phyloP scores from a whole-genome alignment of 1,140 invertebrate species.

The Drosophila funebris region DNA sequence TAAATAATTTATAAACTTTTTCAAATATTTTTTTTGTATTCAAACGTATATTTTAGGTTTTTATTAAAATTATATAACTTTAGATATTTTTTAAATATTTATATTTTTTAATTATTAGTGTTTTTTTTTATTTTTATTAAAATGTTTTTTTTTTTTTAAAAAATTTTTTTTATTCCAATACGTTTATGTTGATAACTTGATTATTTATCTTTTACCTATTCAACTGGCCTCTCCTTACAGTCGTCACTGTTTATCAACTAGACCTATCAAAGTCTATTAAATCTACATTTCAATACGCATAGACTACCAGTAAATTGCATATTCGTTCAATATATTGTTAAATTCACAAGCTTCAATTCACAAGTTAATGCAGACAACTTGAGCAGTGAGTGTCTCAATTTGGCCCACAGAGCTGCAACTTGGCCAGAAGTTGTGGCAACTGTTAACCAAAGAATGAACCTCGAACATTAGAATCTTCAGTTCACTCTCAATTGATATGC shows the following conservation, averaged over 20 bases:
- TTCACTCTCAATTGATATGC: conserved; percentile 12
- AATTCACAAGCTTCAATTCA: background rate
- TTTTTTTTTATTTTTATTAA: background rate
- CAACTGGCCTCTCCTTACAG: too few species aligned
- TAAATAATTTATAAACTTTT: too few species aligned
- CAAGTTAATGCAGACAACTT: background rate
- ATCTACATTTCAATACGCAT: background rate
- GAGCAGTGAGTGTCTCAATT: background rate
- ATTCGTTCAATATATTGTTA: background rate
- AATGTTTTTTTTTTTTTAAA: background rate
- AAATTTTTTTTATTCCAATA: background rate
- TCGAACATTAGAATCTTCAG: background rate
- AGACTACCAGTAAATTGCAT: background rate
- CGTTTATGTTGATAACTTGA: too few species aligned
- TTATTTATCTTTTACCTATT: too few species aligned
- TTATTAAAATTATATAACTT: too few species aligned
- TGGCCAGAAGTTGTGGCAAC: background rate
- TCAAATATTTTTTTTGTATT: too few species aligned
- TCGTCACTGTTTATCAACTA: too few species aligned
- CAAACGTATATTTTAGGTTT: too few species aligned
- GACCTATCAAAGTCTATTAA: background rate
- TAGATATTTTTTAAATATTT: too few species aligned
- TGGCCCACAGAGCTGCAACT: background rate
- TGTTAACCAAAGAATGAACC: conserved; percentile 4
- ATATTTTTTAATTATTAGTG: background rate